Conservation (phyloP, 1,140 invertebrate species). For the Drosophila takahashii region DNA sequence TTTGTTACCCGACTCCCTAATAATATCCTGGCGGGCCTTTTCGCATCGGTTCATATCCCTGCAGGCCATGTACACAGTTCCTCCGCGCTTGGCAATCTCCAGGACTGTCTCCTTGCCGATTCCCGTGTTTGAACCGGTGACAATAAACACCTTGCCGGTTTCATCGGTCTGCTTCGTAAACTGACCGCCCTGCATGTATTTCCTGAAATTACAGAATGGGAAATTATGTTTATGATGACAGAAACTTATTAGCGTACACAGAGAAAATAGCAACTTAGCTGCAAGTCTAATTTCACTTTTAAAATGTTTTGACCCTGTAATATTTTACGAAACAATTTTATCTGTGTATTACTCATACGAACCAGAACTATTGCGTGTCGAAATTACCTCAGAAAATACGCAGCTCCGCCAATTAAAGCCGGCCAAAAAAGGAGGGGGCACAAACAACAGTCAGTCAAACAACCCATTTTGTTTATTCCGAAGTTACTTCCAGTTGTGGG, state of each 20-base stretch:
- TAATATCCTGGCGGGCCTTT: conserved; percentile 90
- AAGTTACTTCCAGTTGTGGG: neutral
- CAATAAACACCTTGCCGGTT: conserved; percentile 91
- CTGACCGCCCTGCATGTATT: conserved; percentile 85
- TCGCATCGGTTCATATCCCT: conserved; percentile 90
- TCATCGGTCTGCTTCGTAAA: conserved; percentile 85
- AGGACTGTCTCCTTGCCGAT: conserved; percentile 94
- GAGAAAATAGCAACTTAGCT: too few species aligned
- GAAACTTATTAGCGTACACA: too few species aligned
- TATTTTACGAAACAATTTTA: too few species aligned
- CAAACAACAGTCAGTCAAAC: conserved; percentile 10
- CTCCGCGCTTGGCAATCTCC: conserved; percentile 90
- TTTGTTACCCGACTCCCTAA: conserved; percentile 90
- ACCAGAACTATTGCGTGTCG: too few species aligned
- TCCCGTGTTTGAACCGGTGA: conserved; percentile 94
- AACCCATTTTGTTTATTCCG: conserved; percentile 15
- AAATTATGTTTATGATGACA: too few species aligned
- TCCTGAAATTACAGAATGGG: too few species aligned
- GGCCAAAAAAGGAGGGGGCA: conserved; percentile 29
- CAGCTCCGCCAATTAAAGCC: conserved; percentile 16
- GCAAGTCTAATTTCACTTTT: too few species aligned
- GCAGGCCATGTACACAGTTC: conserved; percentile 93
- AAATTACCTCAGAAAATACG: conserved; percentile 37
- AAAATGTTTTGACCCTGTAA: too few species aligned
- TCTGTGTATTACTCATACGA: neutral